Conservation (phyloP, 2,888 invertebrate genomes). For the Mechanitis mazaeus region DNA sequence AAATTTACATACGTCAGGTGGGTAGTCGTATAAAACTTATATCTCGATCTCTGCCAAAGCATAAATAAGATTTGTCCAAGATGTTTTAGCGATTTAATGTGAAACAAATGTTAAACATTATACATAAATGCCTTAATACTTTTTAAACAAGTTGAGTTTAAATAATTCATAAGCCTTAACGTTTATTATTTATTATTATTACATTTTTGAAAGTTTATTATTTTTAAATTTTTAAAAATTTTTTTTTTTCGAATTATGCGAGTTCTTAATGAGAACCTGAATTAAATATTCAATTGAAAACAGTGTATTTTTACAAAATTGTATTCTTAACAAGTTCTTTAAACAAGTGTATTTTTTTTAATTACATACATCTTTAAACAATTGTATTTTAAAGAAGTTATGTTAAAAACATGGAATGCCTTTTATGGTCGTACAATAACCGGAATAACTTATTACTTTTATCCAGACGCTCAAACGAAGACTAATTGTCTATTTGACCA, state of each 20-base stretch:
- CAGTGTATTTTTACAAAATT: too few species aligned
- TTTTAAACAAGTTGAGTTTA: too few species aligned
- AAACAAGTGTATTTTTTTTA: too few species aligned
- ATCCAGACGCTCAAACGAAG: slow-evolving; percentile 38
- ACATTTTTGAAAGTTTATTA: too few species aligned
- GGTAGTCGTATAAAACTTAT: slow-evolving; percentile 45
- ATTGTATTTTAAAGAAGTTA: too few species aligned
- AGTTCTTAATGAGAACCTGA: not conserved
- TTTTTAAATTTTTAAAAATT: too few species aligned
- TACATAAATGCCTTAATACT: too few species aligned
- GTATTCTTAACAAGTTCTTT: too few species aligned
- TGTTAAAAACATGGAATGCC: slow-evolving; percentile 23
- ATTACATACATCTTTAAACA: not conserved
- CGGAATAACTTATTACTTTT: slow-evolving; percentile 37
- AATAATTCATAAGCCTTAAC: too few species aligned
- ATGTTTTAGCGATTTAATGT: slow-evolving; percentile 16
- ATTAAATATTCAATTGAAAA: not conserved
- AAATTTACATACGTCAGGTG: slow-evolving; percentile 56
- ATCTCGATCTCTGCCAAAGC: slow-evolving; percentile 8
- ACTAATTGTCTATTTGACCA: slow-evolving; percentile 33
- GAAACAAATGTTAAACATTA: slow-evolving; percentile 5
- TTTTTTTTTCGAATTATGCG: not conserved
- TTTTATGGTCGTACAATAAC: slow-evolving; percentile 32
- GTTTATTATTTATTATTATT: too few species aligned
- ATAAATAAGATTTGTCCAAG: slow-evolving; percentile 13